A percentile compares a stretch with the other conserved stretches of the same genome.
These are phyloP conservation scores for Carduelis carduelis DNA, from an alignment of 2,797 vertebrate genomes.

Conservation along the genomic window DNA sequence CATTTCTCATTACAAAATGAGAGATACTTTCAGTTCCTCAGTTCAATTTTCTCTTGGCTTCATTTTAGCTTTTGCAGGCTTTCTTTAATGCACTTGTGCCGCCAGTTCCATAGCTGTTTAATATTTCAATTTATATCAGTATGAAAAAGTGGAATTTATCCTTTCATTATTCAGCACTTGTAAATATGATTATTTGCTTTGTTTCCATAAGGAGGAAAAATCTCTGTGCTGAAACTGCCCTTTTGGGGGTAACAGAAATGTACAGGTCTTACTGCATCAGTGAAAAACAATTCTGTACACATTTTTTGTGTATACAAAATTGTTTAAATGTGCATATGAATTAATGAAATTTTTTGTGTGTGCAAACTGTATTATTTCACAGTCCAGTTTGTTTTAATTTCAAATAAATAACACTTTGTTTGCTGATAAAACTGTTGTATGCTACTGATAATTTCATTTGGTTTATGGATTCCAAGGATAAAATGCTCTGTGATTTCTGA, in stretches of 20 bases:
- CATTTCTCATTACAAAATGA: not conserved
- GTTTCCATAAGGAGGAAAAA: not conserved
- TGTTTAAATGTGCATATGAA: not conserved
- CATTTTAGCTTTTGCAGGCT: not conserved
- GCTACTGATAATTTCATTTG: not conserved
- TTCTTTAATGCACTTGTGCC: not conserved
- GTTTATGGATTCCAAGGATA: not conserved
- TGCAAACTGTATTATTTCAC: not conserved
- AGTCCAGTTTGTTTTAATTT: not conserved
- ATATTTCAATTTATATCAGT: not conserved
- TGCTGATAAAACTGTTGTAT: not conserved
- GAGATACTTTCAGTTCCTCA: not conserved
- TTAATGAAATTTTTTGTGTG: not conserved
- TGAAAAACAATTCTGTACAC: not conserved
- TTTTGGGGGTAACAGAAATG: not conserved
- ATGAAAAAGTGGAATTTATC: not conserved
- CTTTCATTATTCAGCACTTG: not conserved
- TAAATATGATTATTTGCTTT: not conserved
- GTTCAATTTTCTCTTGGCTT: not conserved
- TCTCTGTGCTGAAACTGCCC: not conserved
- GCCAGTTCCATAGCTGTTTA: not conserved
- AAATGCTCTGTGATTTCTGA: not conserved
- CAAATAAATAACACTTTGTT: not conserved
- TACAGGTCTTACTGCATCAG: not conserved
- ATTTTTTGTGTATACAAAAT: not conserved